Evolutionary conservation across 2,113 vertebrate species (phyloP).

Genomic region (Plestiodon gilberti): DNA sequence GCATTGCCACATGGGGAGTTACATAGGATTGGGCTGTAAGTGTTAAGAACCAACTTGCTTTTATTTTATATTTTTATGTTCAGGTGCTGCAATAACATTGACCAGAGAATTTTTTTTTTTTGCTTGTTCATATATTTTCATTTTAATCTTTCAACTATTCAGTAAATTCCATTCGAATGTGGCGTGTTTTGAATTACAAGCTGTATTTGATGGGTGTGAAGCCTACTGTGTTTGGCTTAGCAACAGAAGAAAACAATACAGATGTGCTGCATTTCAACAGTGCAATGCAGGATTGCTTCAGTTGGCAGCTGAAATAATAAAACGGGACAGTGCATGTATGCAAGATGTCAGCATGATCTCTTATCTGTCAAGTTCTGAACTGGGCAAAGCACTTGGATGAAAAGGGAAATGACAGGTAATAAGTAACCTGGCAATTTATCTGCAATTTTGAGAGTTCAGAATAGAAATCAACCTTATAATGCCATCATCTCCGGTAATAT

Average conservation of each 20-base stretch:
- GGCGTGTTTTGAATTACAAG: neutral
- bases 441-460: constrained; percentile 53
- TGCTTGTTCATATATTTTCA: neutral
- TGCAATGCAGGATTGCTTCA: constrained; percentile 10
- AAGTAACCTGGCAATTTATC: constrained; percentile 54
- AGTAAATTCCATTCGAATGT: neutral
- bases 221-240: neutral
- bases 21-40: too few relatives aligned
- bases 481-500: constrained; percentile 36
- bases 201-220: neutral
- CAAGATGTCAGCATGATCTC: constrained; percentile 43
- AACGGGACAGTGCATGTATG: constrained; percentile 19
- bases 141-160: neutral
- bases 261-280: constrained; percentile 21
- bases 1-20: too few relatives aligned
- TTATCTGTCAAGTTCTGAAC: constrained; percentile 38
- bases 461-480: constrained; percentile 58
- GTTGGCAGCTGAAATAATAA: constrained; percentile 48
- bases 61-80: too few relatives aligned
- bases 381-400: constrained; percentile 44
- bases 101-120: neutral
- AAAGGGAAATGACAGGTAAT: constrained; percentile 54
- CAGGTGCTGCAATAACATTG: neutral
- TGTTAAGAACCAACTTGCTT: too few relatives aligned
- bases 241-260: neutral